Conservation (phyloP, 2,113 vertebrate species). For the Nothocercus nigrocapillus region DNA sequence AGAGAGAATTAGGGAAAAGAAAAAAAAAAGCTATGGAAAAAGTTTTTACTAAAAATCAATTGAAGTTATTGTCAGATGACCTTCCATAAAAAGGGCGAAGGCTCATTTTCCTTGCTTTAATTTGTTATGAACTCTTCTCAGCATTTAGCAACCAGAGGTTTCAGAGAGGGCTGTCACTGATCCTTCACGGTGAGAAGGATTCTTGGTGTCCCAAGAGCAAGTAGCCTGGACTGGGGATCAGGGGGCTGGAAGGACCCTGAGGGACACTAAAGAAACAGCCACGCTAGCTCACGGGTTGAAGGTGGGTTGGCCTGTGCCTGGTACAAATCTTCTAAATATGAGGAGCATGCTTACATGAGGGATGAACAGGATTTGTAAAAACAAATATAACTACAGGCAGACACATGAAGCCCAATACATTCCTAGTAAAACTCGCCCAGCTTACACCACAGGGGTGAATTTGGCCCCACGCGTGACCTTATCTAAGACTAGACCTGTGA, state of each 20-base stretch:
- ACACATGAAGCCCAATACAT: not conserved
- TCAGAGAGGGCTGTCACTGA: not conserved
- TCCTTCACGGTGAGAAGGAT: not conserved
- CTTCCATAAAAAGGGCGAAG: not conserved
- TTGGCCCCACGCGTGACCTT: conserved; percentile 34
- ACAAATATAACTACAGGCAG: conserved; percentile 40
- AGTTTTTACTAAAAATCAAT: not conserved
- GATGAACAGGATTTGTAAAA: conserved; percentile 53
- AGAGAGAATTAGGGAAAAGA: not conserved
- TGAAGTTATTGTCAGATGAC: not conserved
- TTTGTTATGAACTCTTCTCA: not conserved
- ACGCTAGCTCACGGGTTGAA: not conserved
- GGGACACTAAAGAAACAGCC: not conserved
- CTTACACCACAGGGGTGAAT: not conserved
- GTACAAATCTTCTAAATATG: not conserved
- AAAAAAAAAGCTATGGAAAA: not conserved
- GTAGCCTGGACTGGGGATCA: not conserved
- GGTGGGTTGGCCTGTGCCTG: not conserved
- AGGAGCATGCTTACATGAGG: not conserved
- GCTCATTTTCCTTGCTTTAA: not conserved
- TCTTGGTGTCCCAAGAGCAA: not conserved
- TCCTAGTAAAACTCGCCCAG: not conserved
- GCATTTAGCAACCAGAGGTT: not conserved
- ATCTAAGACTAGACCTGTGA: not conserved
- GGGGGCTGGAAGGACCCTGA: not conserved